phyloP scores from a whole-genome alignment of 2,888 invertebrate species.

The Ferrisia virgata region DNA sequence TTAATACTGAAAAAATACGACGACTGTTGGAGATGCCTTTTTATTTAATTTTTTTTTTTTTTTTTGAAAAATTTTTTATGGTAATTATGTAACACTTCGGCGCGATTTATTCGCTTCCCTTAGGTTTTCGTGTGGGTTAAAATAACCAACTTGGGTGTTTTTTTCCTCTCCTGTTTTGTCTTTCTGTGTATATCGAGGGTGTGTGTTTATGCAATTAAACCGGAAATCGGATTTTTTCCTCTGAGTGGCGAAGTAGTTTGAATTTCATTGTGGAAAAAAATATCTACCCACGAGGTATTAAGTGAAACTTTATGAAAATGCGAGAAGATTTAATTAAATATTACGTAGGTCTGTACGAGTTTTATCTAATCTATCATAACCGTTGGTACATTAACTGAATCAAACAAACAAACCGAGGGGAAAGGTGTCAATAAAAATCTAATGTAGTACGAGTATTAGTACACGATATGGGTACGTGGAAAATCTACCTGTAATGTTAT shows the following conservation, averaged over 20 bases:
- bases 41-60: conserved; percentile 28
- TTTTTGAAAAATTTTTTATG: not conserved
- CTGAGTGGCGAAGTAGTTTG: not conserved
- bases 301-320: not conserved
- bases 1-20: not conserved
- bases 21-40: not conserved
- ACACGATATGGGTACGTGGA: no score
- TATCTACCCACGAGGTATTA: not conserved
- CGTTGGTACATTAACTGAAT: not conserved
- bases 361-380: no score
- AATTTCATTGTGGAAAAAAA: not conserved
- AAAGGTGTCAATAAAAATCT: not conserved
- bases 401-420: not conserved
- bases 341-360: no score
- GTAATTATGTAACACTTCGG: conserved; percentile 10
- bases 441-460: no score
- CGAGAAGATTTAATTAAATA: no score
- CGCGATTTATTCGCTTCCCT: not conserved
- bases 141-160: not conserved
- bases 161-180: not conserved
- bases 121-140: not conserved
- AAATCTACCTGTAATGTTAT: no score
- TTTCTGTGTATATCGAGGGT: no score
- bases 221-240: not conserved
- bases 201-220: not conserved